phyloP scores from a whole-genome alignment of 2,888 invertebrate genomes.

The Diplazon laetatorius region DNA sequence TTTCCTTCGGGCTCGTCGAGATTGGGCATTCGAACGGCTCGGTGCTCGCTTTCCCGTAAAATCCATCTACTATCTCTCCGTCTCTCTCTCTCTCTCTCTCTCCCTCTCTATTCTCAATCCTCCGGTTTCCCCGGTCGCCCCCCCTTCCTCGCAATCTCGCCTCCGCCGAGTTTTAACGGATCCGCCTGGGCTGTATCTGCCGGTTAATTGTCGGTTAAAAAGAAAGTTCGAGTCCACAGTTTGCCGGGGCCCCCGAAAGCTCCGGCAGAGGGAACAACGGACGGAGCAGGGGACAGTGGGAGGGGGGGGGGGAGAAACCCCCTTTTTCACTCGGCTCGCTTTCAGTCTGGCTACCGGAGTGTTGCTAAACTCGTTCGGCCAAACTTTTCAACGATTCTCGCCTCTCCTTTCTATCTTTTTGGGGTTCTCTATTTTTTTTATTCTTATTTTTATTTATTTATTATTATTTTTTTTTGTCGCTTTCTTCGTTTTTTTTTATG shows the following conservation, averaged over 20 bases:
- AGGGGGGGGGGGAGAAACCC: too few relatives aligned
- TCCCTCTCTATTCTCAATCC: too few relatives aligned
- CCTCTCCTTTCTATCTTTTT: constrained; percentile 28
- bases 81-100: neutral
- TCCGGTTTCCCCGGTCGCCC: too few relatives aligned
- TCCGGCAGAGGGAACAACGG: constrained; percentile 45
- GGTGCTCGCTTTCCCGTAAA: constrained; percentile 52
- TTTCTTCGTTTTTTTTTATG: too few relatives aligned
- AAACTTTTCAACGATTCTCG: constrained; percentile 55
- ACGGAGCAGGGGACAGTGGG: too few relatives aligned
- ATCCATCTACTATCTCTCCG: constrained; percentile 12
- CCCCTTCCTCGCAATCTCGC: neutral
- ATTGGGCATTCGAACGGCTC: constrained; percentile 51
- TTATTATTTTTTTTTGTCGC: neutral
- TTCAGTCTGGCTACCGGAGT: constrained; percentile 35
- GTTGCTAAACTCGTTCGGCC: constrained; percentile 43
- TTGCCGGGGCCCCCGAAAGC: constrained; percentile 48
- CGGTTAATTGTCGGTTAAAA: constrained; percentile 64
- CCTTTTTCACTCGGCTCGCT: constrained; percentile 26
- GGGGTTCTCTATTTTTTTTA: neutral
- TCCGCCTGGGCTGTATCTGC: constrained; percentile 30
- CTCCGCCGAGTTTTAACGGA: constrained; percentile 16
- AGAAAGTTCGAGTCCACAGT: constrained; percentile 56
- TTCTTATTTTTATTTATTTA: neutral
- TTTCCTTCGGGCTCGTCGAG: constrained; percentile 37